Evolutionary conservation across 2,797 vertebrate species (phyloP).

Genomic region (Syngnathus rostellatus): DNA sequence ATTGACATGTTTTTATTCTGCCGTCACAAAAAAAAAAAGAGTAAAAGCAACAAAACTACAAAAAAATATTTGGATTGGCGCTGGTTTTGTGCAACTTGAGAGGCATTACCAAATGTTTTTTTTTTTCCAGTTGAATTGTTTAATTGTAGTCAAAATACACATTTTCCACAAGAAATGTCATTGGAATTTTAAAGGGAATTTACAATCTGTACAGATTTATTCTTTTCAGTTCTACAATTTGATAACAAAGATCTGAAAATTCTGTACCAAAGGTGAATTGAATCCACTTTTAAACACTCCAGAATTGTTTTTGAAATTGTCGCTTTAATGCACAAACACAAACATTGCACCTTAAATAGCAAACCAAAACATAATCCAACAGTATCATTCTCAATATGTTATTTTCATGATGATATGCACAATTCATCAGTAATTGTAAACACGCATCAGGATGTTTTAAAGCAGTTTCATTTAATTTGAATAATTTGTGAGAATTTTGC

Average conservation of each 20-base stretch:
- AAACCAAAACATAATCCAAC: background rate
- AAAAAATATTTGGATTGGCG: background rate
- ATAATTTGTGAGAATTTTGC: slow-evolving; percentile 11
- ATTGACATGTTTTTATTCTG: background rate
- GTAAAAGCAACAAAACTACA: background rate
- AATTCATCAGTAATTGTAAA: background rate
- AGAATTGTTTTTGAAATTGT: background rate
- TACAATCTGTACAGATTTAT: background rate
- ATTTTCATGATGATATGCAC: background rate
- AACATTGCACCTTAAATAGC: background rate
- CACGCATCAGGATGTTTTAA: background rate
- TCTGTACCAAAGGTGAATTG: background rate
- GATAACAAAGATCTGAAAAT: too few species aligned
- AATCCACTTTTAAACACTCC: background rate
- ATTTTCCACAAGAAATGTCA: background rate
- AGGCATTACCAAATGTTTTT: too few species aligned
- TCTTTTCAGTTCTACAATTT: background rate
- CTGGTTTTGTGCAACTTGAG: background rate
- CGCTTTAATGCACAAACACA: background rate
- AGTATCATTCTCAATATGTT: background rate
- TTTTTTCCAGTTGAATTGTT: too few species aligned
- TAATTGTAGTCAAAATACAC: too few species aligned
- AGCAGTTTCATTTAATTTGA: background rate
- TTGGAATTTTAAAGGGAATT: background rate
- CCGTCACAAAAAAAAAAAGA: background rate